These are phyloP conservation scores for Drosophila multiciliata DNA, from an alignment of 2,888 invertebrate genomes.

Conservation along the genomic window DNA sequence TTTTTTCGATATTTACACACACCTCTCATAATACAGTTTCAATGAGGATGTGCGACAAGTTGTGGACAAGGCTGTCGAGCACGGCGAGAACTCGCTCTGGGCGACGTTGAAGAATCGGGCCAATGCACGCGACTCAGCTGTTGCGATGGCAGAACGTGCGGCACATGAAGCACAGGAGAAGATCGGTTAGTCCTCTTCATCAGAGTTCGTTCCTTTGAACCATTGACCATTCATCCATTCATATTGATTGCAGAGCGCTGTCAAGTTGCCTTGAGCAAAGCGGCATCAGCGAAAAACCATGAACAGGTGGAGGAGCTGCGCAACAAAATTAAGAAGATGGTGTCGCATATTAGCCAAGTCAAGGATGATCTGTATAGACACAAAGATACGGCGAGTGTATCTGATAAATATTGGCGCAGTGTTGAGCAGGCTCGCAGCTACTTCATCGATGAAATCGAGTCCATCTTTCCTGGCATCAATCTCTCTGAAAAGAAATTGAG, in stretches of 20 bases:
- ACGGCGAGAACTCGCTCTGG: constrained; percentile 87
- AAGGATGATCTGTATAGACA: constrained; percentile 87
- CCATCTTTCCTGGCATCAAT: constrained; percentile 90
- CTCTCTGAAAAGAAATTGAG: constrained; percentile 88
- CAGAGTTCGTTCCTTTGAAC: neutral
- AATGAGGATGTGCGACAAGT: constrained; percentile 86
- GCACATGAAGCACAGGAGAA: constrained; percentile 87
- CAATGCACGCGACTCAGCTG: constrained; percentile 86
- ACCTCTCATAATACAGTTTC: constrained; percentile 79
- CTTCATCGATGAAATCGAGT: constrained; percentile 88
- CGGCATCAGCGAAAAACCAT: constrained; percentile 75
- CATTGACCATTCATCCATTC: neutral
- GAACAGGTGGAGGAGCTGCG: constrained; percentile 86
- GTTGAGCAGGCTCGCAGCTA: constrained; percentile 87
- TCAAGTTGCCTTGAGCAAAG: constrained; percentile 81
- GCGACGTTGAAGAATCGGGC: constrained; percentile 87
- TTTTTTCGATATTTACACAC: neutral
- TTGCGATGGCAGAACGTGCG: constrained; percentile 87
- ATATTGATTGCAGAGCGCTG: constrained; percentile 74
- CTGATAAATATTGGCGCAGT: constrained; percentile 93
- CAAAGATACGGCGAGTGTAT: constrained; percentile 87
- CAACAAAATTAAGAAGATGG: constrained; percentile 86
- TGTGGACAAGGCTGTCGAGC: constrained; percentile 88
- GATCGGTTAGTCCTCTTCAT: constrained; percentile 85
- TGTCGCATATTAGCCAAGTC: constrained; percentile 87